phyloP scores from a whole-genome alignment of 1,140 invertebrate genomes.

The Drosophila auraria region DNA sequence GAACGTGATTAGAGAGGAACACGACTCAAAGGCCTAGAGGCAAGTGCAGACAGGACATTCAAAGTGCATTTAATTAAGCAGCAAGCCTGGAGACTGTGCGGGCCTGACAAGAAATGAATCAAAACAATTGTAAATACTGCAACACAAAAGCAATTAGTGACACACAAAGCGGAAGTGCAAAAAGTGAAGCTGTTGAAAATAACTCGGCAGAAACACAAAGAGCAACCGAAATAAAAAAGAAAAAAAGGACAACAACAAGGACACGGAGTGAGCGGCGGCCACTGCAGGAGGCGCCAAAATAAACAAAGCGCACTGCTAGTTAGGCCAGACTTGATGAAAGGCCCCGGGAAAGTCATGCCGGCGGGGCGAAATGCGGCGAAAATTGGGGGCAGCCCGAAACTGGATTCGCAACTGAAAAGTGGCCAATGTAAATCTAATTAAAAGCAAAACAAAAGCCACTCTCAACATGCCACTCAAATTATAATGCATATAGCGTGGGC shows the following conservation, averaged over 20 bases:
- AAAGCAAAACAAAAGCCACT: conserved; percentile 82
- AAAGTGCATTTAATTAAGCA: conserved; percentile 82
- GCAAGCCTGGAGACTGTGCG: conserved; percentile 6
- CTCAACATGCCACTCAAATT: conserved; percentile 81
- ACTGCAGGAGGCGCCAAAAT: conserved; percentile 77
- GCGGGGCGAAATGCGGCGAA: conserved; percentile 5
- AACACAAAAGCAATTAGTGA: conserved; percentile 83
- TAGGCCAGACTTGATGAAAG: conserved; percentile 62
- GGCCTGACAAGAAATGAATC: conserved; percentile 70
- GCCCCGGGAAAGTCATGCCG: conserved; percentile 15
- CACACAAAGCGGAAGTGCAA: conserved; percentile 82
- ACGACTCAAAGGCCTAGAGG: conserved; percentile 60
- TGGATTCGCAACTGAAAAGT: conserved; percentile 75
- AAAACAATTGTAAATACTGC: conserved; percentile 82
- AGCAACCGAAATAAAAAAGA: conserved; percentile 6
- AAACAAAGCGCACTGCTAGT: conserved; percentile 77
- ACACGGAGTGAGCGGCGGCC: conserved; percentile 4
- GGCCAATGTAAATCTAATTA: conserved; percentile 83
- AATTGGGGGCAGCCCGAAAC: conserved; percentile 25
- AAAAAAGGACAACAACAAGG: conserved; percentile 18
- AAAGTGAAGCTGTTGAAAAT: conserved; percentile 82
- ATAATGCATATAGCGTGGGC: conserved; percentile 69
- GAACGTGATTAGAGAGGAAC: conserved; percentile 60
- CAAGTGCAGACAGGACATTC: conserved; percentile 66
- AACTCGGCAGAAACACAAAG: conserved; percentile 60